phyloP scores from a whole-genome alignment of 2,888 invertebrate genomes.

The Cyclophora albipunctata region DNA sequence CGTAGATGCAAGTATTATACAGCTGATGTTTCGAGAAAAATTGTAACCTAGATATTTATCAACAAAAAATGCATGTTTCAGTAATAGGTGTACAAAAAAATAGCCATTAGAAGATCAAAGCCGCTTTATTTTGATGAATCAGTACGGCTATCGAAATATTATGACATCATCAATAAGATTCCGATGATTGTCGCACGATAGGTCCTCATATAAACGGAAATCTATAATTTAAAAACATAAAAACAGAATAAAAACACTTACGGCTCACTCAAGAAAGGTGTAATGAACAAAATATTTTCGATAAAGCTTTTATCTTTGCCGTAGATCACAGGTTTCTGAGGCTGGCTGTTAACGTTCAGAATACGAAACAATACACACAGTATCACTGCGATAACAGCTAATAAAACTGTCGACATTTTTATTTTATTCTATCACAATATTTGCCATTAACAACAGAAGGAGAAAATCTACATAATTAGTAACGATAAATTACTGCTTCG shows the following conservation, averaged over 20 bases:
- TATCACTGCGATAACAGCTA: constrained; percentile 87
- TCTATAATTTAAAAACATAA: too few relatives aligned
- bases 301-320: constrained; percentile 86
- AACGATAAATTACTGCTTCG: constrained; percentile 33
- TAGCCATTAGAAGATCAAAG: constrained; percentile 12
- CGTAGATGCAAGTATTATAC: too few relatives aligned
- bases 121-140: constrained; percentile 11
- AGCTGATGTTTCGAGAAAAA: too few relatives aligned
- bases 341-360: constrained; percentile 88
- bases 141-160: constrained; percentile 5
- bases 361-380: constrained; percentile 88
- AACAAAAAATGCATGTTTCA: not conserved
- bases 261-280: constrained; percentile 87
- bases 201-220: not conserved
- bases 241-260: constrained; percentile 72
- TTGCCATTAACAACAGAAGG: constrained; percentile 16
- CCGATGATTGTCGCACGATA: constrained; percentile 2
- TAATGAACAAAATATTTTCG: constrained; percentile 85
- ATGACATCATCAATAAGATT: constrained; percentile 48
- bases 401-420: constrained; percentile 85
- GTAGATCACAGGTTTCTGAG: constrained; percentile 84
- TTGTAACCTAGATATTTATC: not conserved
- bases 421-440: constrained; percentile 5
- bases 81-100: too few relatives aligned
- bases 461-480: constrained; percentile 47